Evolutionary conservation across 2,888 invertebrate genomes (phyloP).

Genomic region (Polydrusus cervinus): DNA sequence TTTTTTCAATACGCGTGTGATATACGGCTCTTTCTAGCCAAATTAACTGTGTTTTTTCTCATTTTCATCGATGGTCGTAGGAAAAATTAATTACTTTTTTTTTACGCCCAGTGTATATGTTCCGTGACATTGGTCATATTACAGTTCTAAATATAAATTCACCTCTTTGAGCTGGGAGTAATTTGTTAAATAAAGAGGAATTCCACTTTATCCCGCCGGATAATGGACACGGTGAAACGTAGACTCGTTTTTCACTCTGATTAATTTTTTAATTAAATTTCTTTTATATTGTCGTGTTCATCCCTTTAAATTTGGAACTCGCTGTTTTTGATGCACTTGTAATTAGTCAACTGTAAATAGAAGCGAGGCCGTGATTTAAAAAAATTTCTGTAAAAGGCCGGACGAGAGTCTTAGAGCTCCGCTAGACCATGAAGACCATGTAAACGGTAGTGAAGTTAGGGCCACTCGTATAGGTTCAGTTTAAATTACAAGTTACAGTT

Average conservation of each 20-base stretch:
- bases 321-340: not conserved
- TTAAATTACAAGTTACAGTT: too few species aligned
- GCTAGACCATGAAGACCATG: too few species aligned
- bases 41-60: too few species aligned
- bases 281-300: not conserved
- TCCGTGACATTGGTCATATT: not conserved
- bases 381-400: too few species aligned
- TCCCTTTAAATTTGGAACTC: not conserved
- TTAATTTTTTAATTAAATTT: conserved; percentile 2
- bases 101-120: not conserved
- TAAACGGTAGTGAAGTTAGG: too few species aligned
- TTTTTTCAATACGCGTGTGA: too few species aligned
- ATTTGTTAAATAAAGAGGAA: not conserved
- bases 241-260: not conserved
- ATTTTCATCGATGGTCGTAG: too few species aligned
- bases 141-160: not conserved
- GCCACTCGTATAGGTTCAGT: too few species aligned
- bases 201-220: conserved; percentile 1
- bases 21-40: too few species aligned
- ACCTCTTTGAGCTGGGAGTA: not conserved
- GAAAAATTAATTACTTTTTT: too few species aligned
- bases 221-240: not conserved
- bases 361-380: not conserved
- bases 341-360: not conserved
- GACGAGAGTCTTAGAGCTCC: too few species aligned